These are phyloP conservation scores for Nebria ingens DNA, from an alignment of 1,140 invertebrate genomes.

Conservation along the genomic window DNA sequence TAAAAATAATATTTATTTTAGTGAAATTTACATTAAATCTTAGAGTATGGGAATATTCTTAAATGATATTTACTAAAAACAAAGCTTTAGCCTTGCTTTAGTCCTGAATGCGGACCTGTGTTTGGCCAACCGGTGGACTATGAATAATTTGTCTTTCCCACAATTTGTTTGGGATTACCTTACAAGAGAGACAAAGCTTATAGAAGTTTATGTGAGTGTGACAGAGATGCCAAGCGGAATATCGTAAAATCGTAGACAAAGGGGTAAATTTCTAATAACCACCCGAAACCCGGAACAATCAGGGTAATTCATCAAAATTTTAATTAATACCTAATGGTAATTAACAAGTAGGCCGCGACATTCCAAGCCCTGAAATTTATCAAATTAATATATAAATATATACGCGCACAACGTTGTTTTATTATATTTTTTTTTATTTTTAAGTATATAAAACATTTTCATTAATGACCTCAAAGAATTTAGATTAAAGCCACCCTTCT, in stretches of 20 bases:
- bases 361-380: background rate
- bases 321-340: slow-evolving; percentile 7
- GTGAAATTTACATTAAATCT: no score
- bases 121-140: no score
- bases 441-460: no score
- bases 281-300: background rate
- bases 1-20: no score
- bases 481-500: no score
- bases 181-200: background rate
- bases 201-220: background rate
- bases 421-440: no score
- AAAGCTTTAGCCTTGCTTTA: no score
- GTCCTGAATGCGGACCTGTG: no score
- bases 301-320: slow-evolving; percentile 7
- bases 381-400: slow-evolving; percentile 10
- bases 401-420: background rate
- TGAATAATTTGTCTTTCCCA: background rate
- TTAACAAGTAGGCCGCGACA: background rate
- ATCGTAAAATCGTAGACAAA: slow-evolving; percentile 5
- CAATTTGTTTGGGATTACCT: background rate
- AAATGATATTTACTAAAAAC: no score
- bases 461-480: no score
- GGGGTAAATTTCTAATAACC: slow-evolving; percentile 5
- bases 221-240: background rate
- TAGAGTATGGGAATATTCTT: no score